Evolutionary conservation across 2,797 vertebrate species (phyloP).

Genomic region (Galago senegalensis): DNA sequence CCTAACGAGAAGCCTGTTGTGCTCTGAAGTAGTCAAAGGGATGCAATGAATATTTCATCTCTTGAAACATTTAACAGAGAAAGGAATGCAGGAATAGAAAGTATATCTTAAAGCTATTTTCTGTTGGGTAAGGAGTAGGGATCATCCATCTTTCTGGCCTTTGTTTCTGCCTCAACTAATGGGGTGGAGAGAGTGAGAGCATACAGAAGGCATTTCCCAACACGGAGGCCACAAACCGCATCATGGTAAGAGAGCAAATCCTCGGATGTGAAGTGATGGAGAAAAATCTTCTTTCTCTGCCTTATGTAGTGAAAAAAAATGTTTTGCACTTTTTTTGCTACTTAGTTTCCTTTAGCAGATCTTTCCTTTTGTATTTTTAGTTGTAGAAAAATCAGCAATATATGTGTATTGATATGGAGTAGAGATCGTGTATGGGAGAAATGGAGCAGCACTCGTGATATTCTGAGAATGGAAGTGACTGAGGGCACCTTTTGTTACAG

Average conservation of each 20-base stretch:
- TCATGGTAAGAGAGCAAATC: not conserved
- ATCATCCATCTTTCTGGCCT: constrained; percentile 63
- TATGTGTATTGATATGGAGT: constrained; percentile 3
- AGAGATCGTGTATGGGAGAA: not conserved
- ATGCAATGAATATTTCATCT: constrained; percentile 87
- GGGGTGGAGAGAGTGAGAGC: not conserved
- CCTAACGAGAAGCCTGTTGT: constrained; percentile 86
- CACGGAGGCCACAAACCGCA: not conserved
- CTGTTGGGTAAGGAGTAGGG: constrained; percentile 43
- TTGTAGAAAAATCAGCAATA: constrained; percentile 15
- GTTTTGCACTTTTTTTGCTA: constrained; percentile 30
- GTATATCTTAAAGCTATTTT: constrained; percentile 75
- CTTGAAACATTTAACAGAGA: constrained; percentile 85
- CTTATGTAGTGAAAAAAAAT: not conserved
- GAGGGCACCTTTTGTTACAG: not conserved
- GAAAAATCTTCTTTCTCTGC: not conserved
- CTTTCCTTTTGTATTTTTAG: not conserved
- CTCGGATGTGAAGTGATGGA: not conserved
- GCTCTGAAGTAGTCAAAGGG: constrained; percentile 86
- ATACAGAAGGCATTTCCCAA: not conserved
- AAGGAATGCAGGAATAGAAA: constrained; percentile 83
- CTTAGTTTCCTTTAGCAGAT: constrained; percentile 50
- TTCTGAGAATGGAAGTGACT: constrained; percentile 23
- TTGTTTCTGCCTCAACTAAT: constrained; percentile 61
- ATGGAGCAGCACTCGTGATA: not conserved